These are phyloP conservation scores for Drosophila saltans DNA, from an alignment of 1,140 invertebrate genomes.

Conservation along the genomic window DNA sequence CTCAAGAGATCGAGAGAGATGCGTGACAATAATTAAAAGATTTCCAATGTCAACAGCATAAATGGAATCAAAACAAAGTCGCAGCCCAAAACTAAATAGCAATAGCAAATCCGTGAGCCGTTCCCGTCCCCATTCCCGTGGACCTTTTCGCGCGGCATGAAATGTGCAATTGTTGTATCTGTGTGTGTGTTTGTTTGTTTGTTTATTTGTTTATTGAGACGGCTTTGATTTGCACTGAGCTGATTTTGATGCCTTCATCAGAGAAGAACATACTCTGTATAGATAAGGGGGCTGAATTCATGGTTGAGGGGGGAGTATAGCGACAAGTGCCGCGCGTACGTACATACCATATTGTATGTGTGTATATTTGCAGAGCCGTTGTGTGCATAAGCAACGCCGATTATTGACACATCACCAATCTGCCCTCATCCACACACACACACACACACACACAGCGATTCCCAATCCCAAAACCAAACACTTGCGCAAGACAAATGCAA, in stretches of 20 bases:
- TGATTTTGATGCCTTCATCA: conserved; percentile 48
- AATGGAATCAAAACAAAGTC: conserved; percentile 82
- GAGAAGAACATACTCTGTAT: not conserved
- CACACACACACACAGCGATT: conserved; percentile 25
- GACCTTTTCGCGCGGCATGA: conserved; percentile 41
- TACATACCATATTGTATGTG: conserved; percentile 1
- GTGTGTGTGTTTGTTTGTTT: conserved; percentile 50
- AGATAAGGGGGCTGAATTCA: not conserved
- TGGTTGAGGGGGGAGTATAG: conserved; percentile 13
- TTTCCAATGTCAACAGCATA: conserved; percentile 74
- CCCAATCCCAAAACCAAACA: conserved; percentile 48
- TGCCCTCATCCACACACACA: conserved; percentile 9
- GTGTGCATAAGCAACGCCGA: conserved; percentile 75
- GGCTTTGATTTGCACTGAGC: conserved; percentile 72
- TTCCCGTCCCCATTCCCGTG: conserved; percentile 20
- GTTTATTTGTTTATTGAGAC: conserved; percentile 75
- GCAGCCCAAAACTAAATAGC: conserved; percentile 64
- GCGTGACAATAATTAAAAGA: conserved; percentile 80
- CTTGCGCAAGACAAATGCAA: conserved; percentile 56
- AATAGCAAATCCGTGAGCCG: conserved; percentile 40
- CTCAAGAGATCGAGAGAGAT: conserved; percentile 16
- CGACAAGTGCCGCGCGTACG: conserved; percentile 62
- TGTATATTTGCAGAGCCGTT: conserved; percentile 69
- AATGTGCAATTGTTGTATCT: conserved; percentile 52
- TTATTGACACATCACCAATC: conserved; percentile 73